Evolutionary conservation across 2,113 vertebrate genomes (phyloP).

Genomic region (Alligator sinensis): DNA sequence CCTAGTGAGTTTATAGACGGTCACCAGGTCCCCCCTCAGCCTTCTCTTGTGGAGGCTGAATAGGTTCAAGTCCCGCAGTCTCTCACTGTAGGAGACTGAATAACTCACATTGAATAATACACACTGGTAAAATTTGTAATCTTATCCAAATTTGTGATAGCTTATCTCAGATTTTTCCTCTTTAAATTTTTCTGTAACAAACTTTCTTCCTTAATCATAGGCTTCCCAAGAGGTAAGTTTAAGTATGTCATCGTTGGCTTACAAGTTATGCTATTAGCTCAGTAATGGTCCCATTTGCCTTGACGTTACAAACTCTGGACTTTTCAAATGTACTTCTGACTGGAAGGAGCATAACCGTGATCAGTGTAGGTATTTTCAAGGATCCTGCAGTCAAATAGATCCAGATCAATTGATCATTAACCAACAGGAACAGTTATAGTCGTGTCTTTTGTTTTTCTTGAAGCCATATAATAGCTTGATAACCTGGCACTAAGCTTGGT

Average conservation of each 20-base stretch:
- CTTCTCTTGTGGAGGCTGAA: too few species aligned
- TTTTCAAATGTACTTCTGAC: constrained; percentile 44
- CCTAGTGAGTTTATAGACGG: too few species aligned
- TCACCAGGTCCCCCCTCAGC: too few species aligned
- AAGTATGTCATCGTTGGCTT: not conserved
- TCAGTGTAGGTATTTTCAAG: constrained; percentile 38
- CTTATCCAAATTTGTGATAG: not conserved
- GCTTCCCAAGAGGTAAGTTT: not conserved
- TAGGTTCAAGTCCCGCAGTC: too few species aligned
- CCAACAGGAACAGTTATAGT: not conserved
- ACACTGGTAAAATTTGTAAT: not conserved
- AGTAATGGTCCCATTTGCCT: constrained; percentile 27
- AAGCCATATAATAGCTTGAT: not conserved
- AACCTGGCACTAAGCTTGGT: not conserved
- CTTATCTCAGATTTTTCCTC: not conserved
- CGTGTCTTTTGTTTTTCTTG: constrained; percentile 1
- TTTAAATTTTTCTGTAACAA: not conserved
- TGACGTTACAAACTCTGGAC: constrained; percentile 13
- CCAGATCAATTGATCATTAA: constrained; percentile 9
- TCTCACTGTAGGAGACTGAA: too few species aligned
- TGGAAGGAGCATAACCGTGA: constrained; percentile 36
- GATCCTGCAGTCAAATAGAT: not conserved
- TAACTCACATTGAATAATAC: not conserved
- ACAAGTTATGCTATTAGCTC: not conserved
- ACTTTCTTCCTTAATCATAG: not conserved